Percentiles rank a stretch among this genome's conserved stretches.
Evolutionary conservation across 2,888 invertebrate species (phyloP).

Genomic region (Neria commutata): DNA sequence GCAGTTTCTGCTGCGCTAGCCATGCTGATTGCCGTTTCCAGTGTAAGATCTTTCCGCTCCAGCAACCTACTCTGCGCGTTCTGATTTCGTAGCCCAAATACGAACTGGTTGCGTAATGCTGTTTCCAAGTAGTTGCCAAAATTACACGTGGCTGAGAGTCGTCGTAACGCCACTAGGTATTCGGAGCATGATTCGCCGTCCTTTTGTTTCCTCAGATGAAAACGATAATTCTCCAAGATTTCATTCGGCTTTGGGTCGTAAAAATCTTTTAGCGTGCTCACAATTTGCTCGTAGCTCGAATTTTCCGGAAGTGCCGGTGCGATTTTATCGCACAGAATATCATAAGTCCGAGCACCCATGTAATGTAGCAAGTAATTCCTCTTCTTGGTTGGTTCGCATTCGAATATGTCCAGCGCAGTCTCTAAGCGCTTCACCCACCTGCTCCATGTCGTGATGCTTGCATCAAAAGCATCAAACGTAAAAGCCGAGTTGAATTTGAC

Average conservation of each 20-base stretch:
- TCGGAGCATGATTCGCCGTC: too few species aligned
- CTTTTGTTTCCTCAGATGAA: background rate
- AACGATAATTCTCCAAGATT: constrained; percentile 15
- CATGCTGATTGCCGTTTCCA: constrained; percentile 35
- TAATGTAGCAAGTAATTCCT: constrained; percentile 15
- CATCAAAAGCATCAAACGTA: constrained; percentile 14
- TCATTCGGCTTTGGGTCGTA: constrained; percentile 20
- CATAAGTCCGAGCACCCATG: constrained; percentile 16
- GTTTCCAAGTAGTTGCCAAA: constrained; percentile 36
- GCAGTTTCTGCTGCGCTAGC: constrained; percentile 39
- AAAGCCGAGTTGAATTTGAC: too few species aligned
- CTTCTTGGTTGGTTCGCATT: constrained; percentile 7
- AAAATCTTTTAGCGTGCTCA: constrained; percentile 2
- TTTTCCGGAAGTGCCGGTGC: constrained; percentile 1
- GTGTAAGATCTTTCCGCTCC: constrained; percentile 34
- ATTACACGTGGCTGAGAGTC: background rate
- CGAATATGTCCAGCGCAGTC: constrained; percentile 15
- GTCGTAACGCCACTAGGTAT: too few species aligned
- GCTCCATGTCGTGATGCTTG: constrained; percentile 17
- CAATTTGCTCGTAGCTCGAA: constrained; percentile 13
- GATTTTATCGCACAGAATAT: constrained; percentile 4
- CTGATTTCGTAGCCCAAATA: constrained; percentile 36
- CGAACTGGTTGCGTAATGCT: constrained; percentile 42
- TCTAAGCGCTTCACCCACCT: constrained; percentile 19
- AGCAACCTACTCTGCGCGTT: constrained; percentile 39